Base-by-base conservation (phyloP, 2,888 invertebrate species). In the Drosophila kambysellisi region DNA sequence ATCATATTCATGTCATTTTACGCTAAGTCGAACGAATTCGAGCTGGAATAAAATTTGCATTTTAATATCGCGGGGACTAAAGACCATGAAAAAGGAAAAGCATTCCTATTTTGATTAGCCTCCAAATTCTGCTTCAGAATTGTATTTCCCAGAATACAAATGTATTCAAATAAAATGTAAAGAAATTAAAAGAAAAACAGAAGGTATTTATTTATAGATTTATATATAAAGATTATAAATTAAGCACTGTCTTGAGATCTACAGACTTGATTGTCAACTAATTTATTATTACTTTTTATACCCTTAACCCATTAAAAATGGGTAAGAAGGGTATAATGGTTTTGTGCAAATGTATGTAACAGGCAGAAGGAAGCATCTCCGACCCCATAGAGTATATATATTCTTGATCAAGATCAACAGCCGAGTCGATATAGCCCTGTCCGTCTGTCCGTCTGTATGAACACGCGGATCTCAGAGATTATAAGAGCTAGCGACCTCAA, bases 1-100 rank as follows among this genome's bases (percentile, higher is more conserved):
- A 81, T 69, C 77, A 76, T 76, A 84, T 70, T 84, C 82, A 81
- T 61, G 70, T 61, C 62, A 37, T 56, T 54, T 63, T 46, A 48
- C 25, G 46, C 25, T 46, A 25, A 30, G 33, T n/a, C 8, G 48
- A 57, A 58, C 70, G 51, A 48, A 82, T 82, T 82, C 77, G 70
- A 73, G 74, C 65, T 58, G 43, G 12, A 60, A 50, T 43, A 53
- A 53, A 53, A 33, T 52, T 52, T 20, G n/a, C n/a, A 30, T 52
- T 33, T n/a, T n/a, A 41, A 41, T 41, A 41, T 41, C 39, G 39
- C 8, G 4, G 8, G 17, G 17, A 39, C 17, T 12, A 20, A 20
- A 46, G 15, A 15, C 25, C 15, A 9, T 4, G 25, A 8, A 46
- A 20, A 25, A n/a, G 9, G 5, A 20, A 25, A 46, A 25, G 15